Evolutionary conservation across 2,113 vertebrate genomes (phyloP).

Genomic region (human): DNA sequence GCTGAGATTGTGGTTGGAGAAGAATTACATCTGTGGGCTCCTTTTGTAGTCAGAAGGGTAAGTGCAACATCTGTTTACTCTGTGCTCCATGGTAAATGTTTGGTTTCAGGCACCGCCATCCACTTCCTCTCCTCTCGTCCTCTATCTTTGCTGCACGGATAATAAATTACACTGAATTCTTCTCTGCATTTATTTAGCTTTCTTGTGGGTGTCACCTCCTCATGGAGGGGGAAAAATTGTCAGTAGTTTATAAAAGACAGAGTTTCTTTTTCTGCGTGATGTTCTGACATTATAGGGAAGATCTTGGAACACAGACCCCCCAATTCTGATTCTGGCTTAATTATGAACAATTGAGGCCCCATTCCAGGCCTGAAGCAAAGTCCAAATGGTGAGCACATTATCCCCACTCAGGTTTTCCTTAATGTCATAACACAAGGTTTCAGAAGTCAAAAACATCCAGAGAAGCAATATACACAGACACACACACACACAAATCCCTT

Average conservation of each 20-base stretch:
- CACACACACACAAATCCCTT: not conserved
- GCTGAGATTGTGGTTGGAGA: slow-evolving; percentile 53
- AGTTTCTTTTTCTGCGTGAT: slow-evolving; percentile 48
- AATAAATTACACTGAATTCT: slow-evolving; percentile 47
- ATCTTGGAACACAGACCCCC: slow-evolving; percentile 35
- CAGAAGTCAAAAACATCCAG: not conserved
- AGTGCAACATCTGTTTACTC: slow-evolving; percentile 76
- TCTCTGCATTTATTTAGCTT: slow-evolving; percentile 74
- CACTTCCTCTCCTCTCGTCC: slow-evolving; percentile 42
- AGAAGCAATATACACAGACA: not conserved
- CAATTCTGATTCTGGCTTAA: slow-evolving; percentile 26
- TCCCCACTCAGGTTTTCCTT: not conserved
- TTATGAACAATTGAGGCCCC: not conserved
- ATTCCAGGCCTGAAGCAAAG: slow-evolving; percentile 18
- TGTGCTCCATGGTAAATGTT: slow-evolving; percentile 68
- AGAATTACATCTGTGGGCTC: slow-evolving; percentile 71
- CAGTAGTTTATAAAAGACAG: slow-evolving; percentile 68
- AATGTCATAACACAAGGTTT: not conserved
- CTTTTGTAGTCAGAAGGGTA: slow-evolving; percentile 70
- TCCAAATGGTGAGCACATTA: not conserved
- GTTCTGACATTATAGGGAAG: slow-evolving; percentile 4
- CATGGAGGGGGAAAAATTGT: not conserved
- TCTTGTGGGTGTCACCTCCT: slow-evolving; percentile 73
- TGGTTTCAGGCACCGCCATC: slow-evolving; percentile 60
- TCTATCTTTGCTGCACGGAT: not conserved